Conservation (phyloP, 2,888 invertebrate species). For the Resseliella maxima region DNA sequence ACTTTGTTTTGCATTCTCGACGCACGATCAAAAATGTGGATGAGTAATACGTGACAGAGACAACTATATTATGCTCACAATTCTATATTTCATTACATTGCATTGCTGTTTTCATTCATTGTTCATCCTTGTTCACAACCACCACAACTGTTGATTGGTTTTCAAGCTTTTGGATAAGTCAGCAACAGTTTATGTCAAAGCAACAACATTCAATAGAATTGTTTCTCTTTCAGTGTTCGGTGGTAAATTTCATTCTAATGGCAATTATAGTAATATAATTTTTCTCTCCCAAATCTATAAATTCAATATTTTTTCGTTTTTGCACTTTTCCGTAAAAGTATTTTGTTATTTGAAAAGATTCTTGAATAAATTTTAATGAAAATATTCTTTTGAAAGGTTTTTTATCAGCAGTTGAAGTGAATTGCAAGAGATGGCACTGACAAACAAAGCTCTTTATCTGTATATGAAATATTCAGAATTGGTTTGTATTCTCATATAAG, state of each 20-base stretch:
- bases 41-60: slow-evolving; percentile 50
- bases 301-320: too few species aligned
- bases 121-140: not conserved
- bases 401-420: not conserved
- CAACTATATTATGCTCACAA: not conserved
- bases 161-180: not conserved
- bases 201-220: too few species aligned
- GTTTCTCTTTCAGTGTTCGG: too few species aligned
- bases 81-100: not conserved
- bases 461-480: not conserved
- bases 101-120: slow-evolving; percentile 39
- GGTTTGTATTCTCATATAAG: not conserved
- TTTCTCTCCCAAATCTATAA: too few species aligned
- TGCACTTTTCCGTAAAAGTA: too few species aligned
- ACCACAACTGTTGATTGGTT: not conserved
- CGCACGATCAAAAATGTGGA: slow-evolving; percentile 45
- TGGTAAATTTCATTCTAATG: too few species aligned
- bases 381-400: too few species aligned
- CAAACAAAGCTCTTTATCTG: not conserved
- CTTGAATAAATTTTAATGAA: too few species aligned
- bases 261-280: too few species aligned
- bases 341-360: too few species aligned
- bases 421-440: not conserved
- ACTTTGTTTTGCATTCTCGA: slow-evolving; percentile 44
- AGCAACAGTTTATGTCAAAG: not conserved